Conservation (phyloP, 2,888 invertebrate genomes). For the Biston stratarius region DNA sequence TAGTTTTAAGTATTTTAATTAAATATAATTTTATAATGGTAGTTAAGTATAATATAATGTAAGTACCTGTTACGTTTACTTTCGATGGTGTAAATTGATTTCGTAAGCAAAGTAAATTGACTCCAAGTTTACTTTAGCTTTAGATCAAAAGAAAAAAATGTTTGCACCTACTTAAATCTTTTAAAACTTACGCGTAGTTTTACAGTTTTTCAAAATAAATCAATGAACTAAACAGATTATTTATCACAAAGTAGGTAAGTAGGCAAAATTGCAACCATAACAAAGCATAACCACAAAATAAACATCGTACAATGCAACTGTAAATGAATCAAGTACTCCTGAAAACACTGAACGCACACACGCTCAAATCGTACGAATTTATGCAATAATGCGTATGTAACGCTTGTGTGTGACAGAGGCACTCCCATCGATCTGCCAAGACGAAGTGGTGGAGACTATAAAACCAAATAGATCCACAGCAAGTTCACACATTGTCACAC, state of each 20-base stretch:
- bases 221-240: constrained; percentile 1
- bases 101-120: too few relatives aligned
- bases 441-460: constrained; percentile 76
- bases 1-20: too few relatives aligned
- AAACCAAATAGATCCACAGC: constrained; percentile 59
- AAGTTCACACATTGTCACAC: constrained; percentile 65
- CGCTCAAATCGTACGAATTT: constrained; percentile 40
- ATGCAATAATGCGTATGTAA: constrained; percentile 40
- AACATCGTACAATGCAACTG: constrained; percentile 33
- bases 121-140: too few relatives aligned
- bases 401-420: constrained; percentile 41
- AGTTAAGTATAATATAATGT: too few relatives aligned
- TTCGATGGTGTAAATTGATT: too few relatives aligned
- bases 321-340: constrained; percentile 37
- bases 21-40: too few relatives aligned
- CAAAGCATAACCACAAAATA: constrained; percentile 31
- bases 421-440: constrained; percentile 47
- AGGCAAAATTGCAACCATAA: constrained; percentile 30
- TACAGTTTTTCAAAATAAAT: not conserved
- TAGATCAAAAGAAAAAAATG: too few relatives aligned
- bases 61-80: too few relatives aligned
- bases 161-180: too few relatives aligned
- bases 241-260: constrained; percentile 32
- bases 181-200: not conserved
- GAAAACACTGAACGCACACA: constrained; percentile 41